These are phyloP conservation scores for Phodopus roborovskii DNA, from an alignment of 2,113 vertebrate species.

Conservation along the genomic window DNA sequence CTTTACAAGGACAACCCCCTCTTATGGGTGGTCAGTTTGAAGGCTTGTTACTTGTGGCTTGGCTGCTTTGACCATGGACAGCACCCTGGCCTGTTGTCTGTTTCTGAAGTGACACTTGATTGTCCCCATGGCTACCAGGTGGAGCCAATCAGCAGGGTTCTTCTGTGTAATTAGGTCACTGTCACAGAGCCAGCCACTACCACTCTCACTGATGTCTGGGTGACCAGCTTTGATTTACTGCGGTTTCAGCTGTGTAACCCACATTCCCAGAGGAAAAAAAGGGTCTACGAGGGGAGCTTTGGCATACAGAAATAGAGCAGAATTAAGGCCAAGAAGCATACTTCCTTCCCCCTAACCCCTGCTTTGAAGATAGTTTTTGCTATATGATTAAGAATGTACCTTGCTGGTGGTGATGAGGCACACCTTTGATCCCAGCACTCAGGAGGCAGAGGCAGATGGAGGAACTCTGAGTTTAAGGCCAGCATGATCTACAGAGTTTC, in stretches of 20 bases:
- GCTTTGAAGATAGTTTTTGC: constrained; percentile 48
- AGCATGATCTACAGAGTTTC: background rate
- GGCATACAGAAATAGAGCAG: constrained; percentile 54
- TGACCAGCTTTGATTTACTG: background rate
- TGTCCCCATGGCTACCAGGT: background rate
- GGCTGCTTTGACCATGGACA: background rate
- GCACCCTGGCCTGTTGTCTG: background rate
- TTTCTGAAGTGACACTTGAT: background rate
- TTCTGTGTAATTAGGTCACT: background rate
- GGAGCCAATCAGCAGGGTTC: background rate
- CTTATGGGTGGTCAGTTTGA: background rate
- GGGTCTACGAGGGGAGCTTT: background rate
- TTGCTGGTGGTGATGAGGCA: background rate
- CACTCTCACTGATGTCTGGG: background rate
- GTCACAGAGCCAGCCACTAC: background rate
- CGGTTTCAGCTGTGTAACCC: background rate
- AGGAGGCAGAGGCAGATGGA: background rate
- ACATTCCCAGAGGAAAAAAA: constrained; percentile 39
- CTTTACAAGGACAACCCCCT: background rate
- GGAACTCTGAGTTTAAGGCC: background rate
- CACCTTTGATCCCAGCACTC: background rate
- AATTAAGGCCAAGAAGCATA: constrained; percentile 16
- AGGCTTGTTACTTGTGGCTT: background rate
- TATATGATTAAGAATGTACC: constrained; percentile 34
- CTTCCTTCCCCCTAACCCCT: background rate